phyloP scores from a whole-genome alignment of 2,797 vertebrate species.

The Rhabdophis nuchalis region DNA sequence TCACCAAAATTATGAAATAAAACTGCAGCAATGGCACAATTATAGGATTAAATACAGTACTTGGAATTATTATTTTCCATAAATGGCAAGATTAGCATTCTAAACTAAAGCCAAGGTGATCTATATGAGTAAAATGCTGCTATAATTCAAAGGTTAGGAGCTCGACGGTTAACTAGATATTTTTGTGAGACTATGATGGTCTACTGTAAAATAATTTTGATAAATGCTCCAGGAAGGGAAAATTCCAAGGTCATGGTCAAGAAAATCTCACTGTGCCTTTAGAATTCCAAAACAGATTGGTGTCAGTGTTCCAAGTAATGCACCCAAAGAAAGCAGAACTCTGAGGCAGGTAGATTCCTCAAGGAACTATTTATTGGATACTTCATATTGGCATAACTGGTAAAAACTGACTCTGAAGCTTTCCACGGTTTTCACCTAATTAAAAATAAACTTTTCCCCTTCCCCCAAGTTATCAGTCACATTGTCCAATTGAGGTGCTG shows the following conservation, averaged over 20 bases:
- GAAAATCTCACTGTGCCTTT: neutral
- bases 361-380: too few relatives aligned
- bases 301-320: too few relatives aligned
- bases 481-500: too few relatives aligned
- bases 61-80: neutral
- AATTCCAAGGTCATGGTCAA: neutral
- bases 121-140: neutral
- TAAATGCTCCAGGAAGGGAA: neutral
- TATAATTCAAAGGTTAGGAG: neutral
- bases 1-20: neutral
- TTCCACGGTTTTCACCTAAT: too few relatives aligned
- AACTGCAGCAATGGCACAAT: neutral
- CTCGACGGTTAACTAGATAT: neutral
- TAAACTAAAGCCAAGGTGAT: neutral
- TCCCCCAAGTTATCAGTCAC: too few relatives aligned
- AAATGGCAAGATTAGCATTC: neutral
- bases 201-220: neutral
- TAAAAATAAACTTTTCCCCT: too few relatives aligned
- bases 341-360: too few relatives aligned
- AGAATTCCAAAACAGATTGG: neutral
- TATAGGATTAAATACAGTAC: neutral
- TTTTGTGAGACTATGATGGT: neutral
- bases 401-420: too few relatives aligned
- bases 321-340: too few relatives aligned
- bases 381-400: too few relatives aligned